Evolutionary conservation across 2,797 vertebrate genomes (phyloP).

Genomic region (Bothrops alternatus): DNA sequence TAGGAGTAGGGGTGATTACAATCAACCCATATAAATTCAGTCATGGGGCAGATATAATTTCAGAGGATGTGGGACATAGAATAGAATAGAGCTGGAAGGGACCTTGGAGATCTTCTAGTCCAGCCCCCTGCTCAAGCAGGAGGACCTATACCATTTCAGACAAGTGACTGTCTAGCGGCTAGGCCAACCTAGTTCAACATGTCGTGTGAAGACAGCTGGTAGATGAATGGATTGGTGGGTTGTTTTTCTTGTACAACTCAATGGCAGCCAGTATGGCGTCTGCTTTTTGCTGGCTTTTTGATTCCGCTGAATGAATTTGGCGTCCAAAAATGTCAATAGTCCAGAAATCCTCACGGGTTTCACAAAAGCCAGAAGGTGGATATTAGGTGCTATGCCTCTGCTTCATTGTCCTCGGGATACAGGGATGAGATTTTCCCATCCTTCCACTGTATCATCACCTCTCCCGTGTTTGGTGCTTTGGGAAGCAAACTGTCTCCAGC

Average conservation of each 20-base stretch:
- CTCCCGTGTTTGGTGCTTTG: conserved; percentile 56
- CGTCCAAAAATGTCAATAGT: background rate
- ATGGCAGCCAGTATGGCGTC: too few relatives aligned
- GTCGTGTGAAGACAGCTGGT: background rate
- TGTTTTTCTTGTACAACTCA: background rate
- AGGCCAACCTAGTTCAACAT: background rate
- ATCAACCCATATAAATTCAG: background rate
- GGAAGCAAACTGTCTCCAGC: conserved; percentile 23
- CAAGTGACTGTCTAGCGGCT: background rate
- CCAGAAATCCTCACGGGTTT: too few relatives aligned
- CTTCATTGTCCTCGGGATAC: conserved; percentile 57
- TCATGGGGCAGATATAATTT: background rate
- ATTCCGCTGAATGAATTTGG: background rate
- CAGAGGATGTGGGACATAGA: too few relatives aligned
- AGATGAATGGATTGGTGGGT: background rate
- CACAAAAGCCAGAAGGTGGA: background rate
- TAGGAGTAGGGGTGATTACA: background rate
- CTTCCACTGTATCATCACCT: conserved; percentile 76
- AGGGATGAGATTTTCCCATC: conserved; percentile 73
- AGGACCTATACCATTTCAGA: too few relatives aligned
- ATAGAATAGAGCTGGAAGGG: too few relatives aligned
- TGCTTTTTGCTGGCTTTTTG: background rate
- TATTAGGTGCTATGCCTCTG: conserved; percentile 31
- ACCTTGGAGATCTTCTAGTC: too few relatives aligned
- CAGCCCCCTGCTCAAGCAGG: too few relatives aligned